Evolutionary conservation across 1,140 invertebrate genomes (phyloP), one percentile per base, ranked within the genome.

Genomic region (Olivierus martensii): DNA sequence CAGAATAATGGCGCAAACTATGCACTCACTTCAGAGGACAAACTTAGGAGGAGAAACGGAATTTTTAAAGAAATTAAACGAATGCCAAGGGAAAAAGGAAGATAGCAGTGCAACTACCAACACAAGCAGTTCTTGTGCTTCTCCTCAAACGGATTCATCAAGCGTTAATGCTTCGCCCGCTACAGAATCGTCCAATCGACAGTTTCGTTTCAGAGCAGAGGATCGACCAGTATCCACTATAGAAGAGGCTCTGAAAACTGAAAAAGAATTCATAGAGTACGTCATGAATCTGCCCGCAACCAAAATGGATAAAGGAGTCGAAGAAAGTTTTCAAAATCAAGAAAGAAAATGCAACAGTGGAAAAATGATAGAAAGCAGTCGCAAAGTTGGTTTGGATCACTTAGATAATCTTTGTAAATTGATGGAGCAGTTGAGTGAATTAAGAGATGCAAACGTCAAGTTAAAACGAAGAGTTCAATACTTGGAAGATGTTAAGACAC

Each of bases 351-450:
- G 6, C 5, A 18, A 41, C 4, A 41, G 39, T 5, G 14, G 39
- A 18, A 15, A 41, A 41, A 18, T n/a, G 12, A 6, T 3, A 41
- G 17, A 41, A 18, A 28, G 41, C 37, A 57, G 39, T 49, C 58
- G 62, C n/a, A 62, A 65, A 46, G 65, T 73, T n/a, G 73, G 75
- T 2, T 62, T 87, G 28, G 81, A 84, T 59, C 83, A 87, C 62
- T 64, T 87, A 53, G 83, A 84, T 58, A 80, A 83, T 55, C 66
- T 87, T 4, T 77, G 84, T 57, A 74, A 77, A 46, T 66, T 87
- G 9, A 76, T 86, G 66, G 81, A 86, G 59, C 80, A 86, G 59
- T 73, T 87, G 35, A 69, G 83, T 4, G 75, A 76, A 11, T 67
- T 87, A 15, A 75, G 79, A 46, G 77, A 83, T 59, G 77, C 83